Conservation (phyloP, 2,888 invertebrate genomes). For the Amblyteles armatorius region DNA sequence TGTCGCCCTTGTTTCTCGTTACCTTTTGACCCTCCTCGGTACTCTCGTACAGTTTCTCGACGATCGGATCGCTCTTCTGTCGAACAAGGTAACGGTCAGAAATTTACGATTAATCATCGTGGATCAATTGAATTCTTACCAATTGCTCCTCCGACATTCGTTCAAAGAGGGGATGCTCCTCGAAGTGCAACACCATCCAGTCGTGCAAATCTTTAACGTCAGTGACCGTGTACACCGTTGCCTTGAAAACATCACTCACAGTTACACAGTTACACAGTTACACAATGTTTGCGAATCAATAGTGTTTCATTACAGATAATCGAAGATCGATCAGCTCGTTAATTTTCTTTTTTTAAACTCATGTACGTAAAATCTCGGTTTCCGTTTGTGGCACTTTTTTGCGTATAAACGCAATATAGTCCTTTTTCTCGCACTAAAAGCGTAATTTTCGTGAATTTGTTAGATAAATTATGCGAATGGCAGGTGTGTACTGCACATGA, state of each 20-base stretch:
- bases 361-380: too few relatives aligned
- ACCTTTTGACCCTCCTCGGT: constrained; percentile 99
- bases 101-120: not conserved
- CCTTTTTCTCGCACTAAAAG: too few relatives aligned
- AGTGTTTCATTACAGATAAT: not conserved
- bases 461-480: too few relatives aligned
- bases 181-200: constrained; percentile 98
- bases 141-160: constrained; percentile 90
- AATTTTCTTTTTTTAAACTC: not conserved
- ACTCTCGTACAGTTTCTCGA: constrained; percentile 95
- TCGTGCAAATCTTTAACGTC: constrained; percentile 98
- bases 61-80: constrained; percentile 92
- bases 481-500: too few relatives aligned
- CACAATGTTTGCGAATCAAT: not conserved
- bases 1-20: constrained; percentile 96
- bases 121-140: constrained; percentile 85
- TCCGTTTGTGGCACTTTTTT: too few relatives aligned
- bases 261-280: not conserved
- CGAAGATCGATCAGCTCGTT: not conserved
- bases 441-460: too few relatives aligned
- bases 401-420: too few relatives aligned
- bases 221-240: constrained; percentile 97
- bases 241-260: constrained; percentile 86
- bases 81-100: constrained; percentile 78
- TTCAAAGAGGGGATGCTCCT: constrained; percentile 95